These are phyloP conservation scores for Rhizoglyphus robini DNA, from an alignment of 1,140 invertebrate species.

Conservation along the genomic window DNA sequence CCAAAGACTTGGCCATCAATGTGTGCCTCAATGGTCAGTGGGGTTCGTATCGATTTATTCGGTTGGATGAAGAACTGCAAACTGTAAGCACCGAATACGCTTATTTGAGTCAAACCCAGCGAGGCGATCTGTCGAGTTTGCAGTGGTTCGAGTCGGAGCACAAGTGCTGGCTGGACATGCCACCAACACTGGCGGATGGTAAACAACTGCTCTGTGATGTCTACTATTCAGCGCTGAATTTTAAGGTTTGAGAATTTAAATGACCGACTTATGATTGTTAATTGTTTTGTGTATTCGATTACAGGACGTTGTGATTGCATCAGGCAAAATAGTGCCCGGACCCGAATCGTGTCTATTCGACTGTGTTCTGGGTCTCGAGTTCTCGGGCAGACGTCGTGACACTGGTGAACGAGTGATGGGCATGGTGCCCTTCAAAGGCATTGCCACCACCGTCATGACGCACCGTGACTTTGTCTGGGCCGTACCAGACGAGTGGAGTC, in stretches of 20 bases:
- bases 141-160: conserved; percentile 73
- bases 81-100: conserved; percentile 54
- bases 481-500: conserved; percentile 68
- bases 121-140: conserved; percentile 75
- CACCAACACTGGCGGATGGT: conserved; percentile 27
- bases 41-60: conserved; percentile 69
- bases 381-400: conserved; percentile 55
- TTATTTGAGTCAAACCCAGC: conserved; percentile 72
- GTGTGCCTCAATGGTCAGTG: conserved; percentile 55
- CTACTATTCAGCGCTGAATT: conserved; percentile 78
- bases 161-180: conserved; percentile 16
- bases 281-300: conserved; percentile 32
- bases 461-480: conserved; percentile 77
- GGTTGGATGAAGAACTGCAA: conserved; percentile 30
- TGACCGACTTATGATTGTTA: conserved; percentile 45
- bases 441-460: conserved; percentile 73
- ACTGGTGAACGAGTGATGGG: conserved; percentile 76
- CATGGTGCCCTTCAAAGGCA: conserved; percentile 66
- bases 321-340: conserved; percentile 85
- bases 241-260: conserved; percentile 36
- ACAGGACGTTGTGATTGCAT: conserved; percentile 90
- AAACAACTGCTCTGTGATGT: conserved; percentile 59
- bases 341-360: conserved; percentile 52
- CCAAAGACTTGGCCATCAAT: conserved; percentile 67
- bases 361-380: conserved; percentile 55